phyloP scores from a whole-genome alignment of 2,888 invertebrate species.

The Thyatira batis region DNA sequence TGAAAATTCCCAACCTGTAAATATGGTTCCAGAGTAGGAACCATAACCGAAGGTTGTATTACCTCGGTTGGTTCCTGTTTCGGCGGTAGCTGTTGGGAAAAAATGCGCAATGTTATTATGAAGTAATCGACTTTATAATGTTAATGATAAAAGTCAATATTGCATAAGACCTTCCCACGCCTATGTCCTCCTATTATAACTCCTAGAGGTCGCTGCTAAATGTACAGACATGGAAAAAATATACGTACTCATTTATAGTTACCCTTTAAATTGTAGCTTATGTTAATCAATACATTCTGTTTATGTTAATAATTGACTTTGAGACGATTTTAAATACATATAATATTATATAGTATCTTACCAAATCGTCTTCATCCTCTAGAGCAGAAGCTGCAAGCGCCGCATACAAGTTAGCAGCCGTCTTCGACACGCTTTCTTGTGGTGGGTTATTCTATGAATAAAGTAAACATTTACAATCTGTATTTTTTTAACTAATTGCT shows the following conservation, averaged over 20 bases:
- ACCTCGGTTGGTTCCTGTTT: constrained; percentile 60
- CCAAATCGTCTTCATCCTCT: constrained; percentile 88
- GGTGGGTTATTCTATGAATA: constrained; percentile 27
- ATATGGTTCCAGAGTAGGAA: neutral
- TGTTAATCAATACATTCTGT: no score
- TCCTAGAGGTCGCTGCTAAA: constrained; percentile 56
- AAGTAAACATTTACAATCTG: neutral
- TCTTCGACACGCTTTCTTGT: constrained; percentile 87
- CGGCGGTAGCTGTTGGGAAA: constrained; percentile 47
- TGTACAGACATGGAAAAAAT: constrained; percentile 68
- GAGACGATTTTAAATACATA: no score
- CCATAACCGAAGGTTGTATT: constrained; percentile 51
- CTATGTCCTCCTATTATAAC: constrained; percentile 50
- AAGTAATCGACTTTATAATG: constrained; percentile 18
- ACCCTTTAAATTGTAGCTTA: no score
- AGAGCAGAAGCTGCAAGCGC: constrained; percentile 92
- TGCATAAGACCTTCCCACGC: constrained; percentile 50
- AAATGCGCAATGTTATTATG: constrained; percentile 7
- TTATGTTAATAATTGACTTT: no score
- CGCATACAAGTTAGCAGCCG: constrained; percentile 92
- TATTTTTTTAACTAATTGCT: no score
- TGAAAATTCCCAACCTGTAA: constrained; percentile 47
- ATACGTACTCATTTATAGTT: no score
- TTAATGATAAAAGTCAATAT: neutral
- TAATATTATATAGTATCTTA: constrained; percentile 30